These are phyloP conservation scores for Drosophila pandora DNA, from an alignment of 1,140 invertebrate species.

Conservation along the genomic window DNA sequence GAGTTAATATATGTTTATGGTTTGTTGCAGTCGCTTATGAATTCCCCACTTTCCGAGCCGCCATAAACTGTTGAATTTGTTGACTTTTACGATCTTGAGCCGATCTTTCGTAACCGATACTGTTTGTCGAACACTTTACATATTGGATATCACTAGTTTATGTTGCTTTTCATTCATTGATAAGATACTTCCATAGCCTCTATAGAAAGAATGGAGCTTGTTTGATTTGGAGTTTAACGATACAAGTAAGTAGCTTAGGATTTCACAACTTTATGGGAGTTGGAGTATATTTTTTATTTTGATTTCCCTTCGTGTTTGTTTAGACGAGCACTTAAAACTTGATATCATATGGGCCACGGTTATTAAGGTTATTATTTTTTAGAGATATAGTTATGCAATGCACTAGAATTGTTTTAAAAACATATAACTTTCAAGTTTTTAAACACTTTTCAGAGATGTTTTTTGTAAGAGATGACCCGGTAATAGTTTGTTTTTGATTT, in stretches of 20 bases:
- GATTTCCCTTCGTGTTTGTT: constrained; percentile 42
- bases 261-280: constrained; percentile 41
- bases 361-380: constrained; percentile 1
- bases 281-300: constrained; percentile 23
- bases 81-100: constrained; percentile 65
- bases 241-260: constrained; percentile 68
- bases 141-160: constrained; percentile 69
- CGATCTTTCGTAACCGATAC: constrained; percentile 39
- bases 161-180: constrained; percentile 47
- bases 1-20: constrained; percentile 35
- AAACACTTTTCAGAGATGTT: background rate
- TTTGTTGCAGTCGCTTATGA: constrained; percentile 46
- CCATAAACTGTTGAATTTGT: constrained; percentile 56
- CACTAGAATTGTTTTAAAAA: background rate
- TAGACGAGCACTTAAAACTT: constrained; percentile 39
- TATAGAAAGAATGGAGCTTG: constrained; percentile 14
- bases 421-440: background rate
- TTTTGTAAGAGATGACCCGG: background rate
- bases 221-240: constrained; percentile 46
- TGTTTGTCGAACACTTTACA: constrained; percentile 71
- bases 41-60: constrained; percentile 26
- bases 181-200: constrained; percentile 22
- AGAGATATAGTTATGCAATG: background rate
- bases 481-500: background rate
- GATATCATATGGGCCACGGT: constrained; percentile 22